Evolutionary conservation across 2,888 invertebrate species (phyloP).

Genomic region (Nebria brevicollis): DNA sequence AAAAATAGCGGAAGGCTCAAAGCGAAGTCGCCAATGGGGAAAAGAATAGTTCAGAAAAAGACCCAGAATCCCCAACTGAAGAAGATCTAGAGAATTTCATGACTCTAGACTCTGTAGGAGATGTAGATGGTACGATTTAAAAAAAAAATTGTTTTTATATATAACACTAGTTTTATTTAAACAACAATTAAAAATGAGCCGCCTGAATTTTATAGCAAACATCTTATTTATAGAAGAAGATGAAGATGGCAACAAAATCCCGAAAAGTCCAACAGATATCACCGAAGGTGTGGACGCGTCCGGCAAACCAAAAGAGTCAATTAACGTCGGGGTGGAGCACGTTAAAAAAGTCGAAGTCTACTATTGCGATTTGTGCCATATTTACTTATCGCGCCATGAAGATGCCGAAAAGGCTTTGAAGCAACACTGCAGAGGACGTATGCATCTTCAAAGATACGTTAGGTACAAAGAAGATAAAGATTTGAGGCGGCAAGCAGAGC

Average conservation of each 20-base stretch:
- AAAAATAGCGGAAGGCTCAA: slow-evolving; percentile 68
- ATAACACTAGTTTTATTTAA: too few species aligned
- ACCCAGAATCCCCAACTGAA: slow-evolving; percentile 71
- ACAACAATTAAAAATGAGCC: slow-evolving; percentile 20
- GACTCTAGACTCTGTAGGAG: slow-evolving; percentile 89
- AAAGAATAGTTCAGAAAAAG: slow-evolving; percentile 62
- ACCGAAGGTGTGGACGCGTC: slow-evolving; percentile 59
- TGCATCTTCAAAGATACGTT: slow-evolving; percentile 81
- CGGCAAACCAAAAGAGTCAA: slow-evolving; percentile 71
- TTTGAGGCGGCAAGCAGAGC: slow-evolving; percentile 76
- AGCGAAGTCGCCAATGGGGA: slow-evolving; percentile 60
- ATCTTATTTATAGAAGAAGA: slow-evolving; percentile 65
- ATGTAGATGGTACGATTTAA: slow-evolving; percentile 74
- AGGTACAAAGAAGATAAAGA: slow-evolving; percentile 81
- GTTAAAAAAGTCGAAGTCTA: slow-evolving; percentile 81
- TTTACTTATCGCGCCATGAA: slow-evolving; percentile 73
- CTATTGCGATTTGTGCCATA: slow-evolving; percentile 83
- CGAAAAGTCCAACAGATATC: slow-evolving; percentile 57
- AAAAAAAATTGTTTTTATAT: not conserved
- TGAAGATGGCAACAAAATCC: slow-evolving; percentile 67
- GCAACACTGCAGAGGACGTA: slow-evolving; percentile 79
- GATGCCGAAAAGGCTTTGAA: slow-evolving; percentile 72
- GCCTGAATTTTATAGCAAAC: slow-evolving; percentile 46
- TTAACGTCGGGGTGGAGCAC: slow-evolving; percentile 80
- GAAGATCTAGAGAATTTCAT: slow-evolving; percentile 83